A percentile compares a stretch with the other conserved stretches of the same genome.
Conservation (phyloP, 2,888 invertebrate genomes). For the Drosophila subsilvestris region DNA sequence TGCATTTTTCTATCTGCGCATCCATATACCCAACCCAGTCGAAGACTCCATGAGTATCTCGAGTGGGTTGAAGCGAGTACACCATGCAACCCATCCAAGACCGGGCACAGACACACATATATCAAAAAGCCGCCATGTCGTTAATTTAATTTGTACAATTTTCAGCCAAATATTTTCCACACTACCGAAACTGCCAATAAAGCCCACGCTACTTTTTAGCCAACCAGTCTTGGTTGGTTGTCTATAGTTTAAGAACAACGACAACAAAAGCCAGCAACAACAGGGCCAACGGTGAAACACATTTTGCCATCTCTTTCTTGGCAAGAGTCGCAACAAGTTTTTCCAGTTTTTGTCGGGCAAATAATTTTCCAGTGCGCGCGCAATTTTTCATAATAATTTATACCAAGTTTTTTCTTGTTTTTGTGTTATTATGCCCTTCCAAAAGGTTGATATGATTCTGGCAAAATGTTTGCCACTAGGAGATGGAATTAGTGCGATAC, state of each 20-base stretch:
- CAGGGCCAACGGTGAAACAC: constrained; percentile 7
- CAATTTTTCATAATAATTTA: constrained; percentile 60
- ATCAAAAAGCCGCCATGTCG: constrained; percentile 67
- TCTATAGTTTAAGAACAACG: constrained; percentile 41
- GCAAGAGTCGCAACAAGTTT: constrained; percentile 69
- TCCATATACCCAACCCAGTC: not conserved
- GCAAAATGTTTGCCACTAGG: not conserved
- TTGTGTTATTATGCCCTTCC: constrained; percentile 10
- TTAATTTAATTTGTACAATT: constrained; percentile 79
- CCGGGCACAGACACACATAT: constrained; percentile 14
- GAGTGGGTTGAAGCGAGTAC: constrained; percentile 16
- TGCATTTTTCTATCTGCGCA: not conserved
- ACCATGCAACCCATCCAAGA: constrained; percentile 3
- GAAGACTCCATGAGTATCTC: not conserved
- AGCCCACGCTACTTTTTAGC: constrained; percentile 68
- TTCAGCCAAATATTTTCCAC: constrained; percentile 78
- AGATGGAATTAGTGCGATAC: not conserved
- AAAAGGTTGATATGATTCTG: not conserved
- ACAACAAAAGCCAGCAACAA: constrained; percentile 24
- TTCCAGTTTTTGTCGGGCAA: constrained; percentile 60
- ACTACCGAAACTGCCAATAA: constrained; percentile 71
- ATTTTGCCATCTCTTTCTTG: constrained; percentile 63
- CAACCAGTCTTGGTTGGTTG: constrained; percentile 66
- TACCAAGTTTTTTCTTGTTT: constrained; percentile 18
- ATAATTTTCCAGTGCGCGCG: constrained; percentile 63